Conservation (phyloP, 2,888 invertebrate genomes). For the Eurytoma californica region DNA sequence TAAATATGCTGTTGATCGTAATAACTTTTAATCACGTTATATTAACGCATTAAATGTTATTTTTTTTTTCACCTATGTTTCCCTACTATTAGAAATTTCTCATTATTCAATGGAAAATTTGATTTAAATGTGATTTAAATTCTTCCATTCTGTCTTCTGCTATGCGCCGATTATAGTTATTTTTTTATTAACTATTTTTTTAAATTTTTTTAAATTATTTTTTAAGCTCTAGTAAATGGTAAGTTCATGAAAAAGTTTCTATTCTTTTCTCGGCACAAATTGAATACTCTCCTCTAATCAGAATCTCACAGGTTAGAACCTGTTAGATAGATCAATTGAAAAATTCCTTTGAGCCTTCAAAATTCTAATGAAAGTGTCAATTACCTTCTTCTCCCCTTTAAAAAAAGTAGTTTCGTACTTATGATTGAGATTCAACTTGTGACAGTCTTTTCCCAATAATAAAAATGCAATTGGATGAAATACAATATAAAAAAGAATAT, state of each 20-base stretch:
- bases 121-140: conserved; percentile 32
- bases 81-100: conserved; percentile 6
- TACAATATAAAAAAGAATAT: conserved; percentile 9
- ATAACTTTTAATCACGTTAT: neutral
- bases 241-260: conserved; percentile 12
- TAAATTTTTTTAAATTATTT: conserved; percentile 11
- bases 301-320: conserved; percentile 12
- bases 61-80: conserved; percentile 22
- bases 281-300: conserved; percentile 14
- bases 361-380: conserved; percentile 26
- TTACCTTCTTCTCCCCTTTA: conserved; percentile 4
- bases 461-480: conserved; percentile 7
- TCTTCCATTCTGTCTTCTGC: conserved; percentile 53
- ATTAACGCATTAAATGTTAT: neutral
- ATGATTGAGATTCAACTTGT: conserved; percentile 2
- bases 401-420: conserved; percentile 33
- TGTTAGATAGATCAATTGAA: too few species aligned
- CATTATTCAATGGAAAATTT: conserved; percentile 15
- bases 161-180: conserved; percentile 17
- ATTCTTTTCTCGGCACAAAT: conserved; percentile 18
- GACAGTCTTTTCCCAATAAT: conserved; percentile 7
- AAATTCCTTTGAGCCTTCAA: neutral
- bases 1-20: too few species aligned
- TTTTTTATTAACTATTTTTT: conserved; percentile 33
- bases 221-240: conserved; percentile 1